A percentile compares a stretch with the other conserved stretches of the same genome.
Conservation (phyloP, 2,888 invertebrate genomes). For the Cetonia aurata region DNA sequence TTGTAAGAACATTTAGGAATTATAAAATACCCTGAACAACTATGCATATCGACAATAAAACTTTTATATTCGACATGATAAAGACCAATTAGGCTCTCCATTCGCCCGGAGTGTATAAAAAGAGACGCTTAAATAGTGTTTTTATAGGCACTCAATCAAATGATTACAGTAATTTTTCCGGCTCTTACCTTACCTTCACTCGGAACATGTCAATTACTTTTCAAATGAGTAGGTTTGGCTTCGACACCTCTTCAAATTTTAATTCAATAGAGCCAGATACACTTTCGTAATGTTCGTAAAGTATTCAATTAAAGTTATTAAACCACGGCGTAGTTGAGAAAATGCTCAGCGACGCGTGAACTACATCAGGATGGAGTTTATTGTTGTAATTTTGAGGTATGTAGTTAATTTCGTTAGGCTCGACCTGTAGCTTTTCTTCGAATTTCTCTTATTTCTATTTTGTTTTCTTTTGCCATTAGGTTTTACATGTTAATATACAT, state of each 20-base stretch:
- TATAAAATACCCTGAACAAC: no score
- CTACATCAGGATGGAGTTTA: conserved; percentile 4
- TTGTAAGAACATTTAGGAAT: no score
- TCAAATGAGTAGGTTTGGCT: conserved; percentile 15
- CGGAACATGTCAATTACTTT: conserved; percentile 16
- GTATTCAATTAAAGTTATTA: conserved; percentile 25
- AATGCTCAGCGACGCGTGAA: conserved; percentile 15
- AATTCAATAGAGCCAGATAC: not conserved
- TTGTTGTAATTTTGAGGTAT: conserved; percentile 1
- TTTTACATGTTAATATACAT: no score
- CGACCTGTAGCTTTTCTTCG: no score
- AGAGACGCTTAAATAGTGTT: conserved; percentile 1
- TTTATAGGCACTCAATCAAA: not conserved
- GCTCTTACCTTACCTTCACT: conserved; percentile 17
- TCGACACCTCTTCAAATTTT: conserved; percentile 9
- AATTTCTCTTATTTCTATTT: no score
- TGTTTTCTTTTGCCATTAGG: no score
- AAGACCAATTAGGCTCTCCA: conserved; percentile 1
- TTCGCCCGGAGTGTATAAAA: conserved; percentile 5
- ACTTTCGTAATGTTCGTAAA: conserved; percentile 4
- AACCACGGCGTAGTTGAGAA: conserved; percentile 5
- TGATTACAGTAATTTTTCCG: not conserved
- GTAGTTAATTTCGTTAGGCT: no score
- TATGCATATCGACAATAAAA: no score
- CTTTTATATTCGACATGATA: no score